Evolutionary conservation across 2,888 invertebrate genomes (phyloP).

Genomic region (Ischnura elegans): DNA sequence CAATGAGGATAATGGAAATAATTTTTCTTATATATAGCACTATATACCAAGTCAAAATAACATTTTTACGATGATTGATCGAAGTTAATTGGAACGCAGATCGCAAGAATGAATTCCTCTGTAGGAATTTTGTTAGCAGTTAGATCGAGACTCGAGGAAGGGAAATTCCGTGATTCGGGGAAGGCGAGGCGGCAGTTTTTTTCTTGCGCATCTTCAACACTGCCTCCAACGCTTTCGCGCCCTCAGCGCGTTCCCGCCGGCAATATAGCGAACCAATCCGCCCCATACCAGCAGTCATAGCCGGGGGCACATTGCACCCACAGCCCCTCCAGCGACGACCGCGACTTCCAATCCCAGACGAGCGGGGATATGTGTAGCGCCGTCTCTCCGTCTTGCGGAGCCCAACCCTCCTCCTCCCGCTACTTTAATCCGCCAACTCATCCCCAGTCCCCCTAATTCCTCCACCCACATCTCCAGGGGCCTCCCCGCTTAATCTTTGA

Average conservation of each 20-base stretch:
- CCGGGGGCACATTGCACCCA: not conserved
- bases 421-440: conserved; percentile 44
- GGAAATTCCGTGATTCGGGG: conserved; percentile 34
- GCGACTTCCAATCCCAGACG: conserved; percentile 7
- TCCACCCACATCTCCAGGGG: not conserved
- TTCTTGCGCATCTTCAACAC: conserved; percentile 7
- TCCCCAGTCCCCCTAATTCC: not conserved
- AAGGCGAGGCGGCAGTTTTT: not conserved
- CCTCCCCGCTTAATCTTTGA: not conserved
- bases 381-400: conserved; percentile 17
- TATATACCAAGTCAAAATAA: no score
- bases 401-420: not conserved
- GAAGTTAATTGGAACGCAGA: no score
- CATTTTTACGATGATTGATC: no score
- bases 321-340: not conserved
- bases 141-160: no score
- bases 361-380: not conserved
- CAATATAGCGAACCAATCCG: not conserved
- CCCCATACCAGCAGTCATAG: no score
- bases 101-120: no score
- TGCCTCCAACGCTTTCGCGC: not conserved
- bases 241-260: conserved; percentile 13
- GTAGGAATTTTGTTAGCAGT: no score
- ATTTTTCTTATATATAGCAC: no score
- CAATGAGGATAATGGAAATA: no score